phyloP scores from a whole-genome alignment of 2,797 vertebrate species.

The Nasua narica region DNA sequence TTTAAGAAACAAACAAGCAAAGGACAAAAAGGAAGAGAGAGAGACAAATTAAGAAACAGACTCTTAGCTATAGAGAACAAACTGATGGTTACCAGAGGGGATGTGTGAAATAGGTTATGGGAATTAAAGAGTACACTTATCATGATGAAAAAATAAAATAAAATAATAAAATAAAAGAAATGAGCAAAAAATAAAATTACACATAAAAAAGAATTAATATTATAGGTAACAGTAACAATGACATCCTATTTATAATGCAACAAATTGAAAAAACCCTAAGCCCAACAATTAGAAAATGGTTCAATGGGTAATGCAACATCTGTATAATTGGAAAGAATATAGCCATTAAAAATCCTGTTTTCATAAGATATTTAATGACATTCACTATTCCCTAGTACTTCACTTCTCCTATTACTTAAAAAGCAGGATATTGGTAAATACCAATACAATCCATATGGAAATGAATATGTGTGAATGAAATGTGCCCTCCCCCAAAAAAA shows the following conservation, averaged over 20 bases:
- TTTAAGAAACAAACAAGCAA: background rate
- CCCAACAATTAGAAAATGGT: background rate
- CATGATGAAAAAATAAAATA: background rate
- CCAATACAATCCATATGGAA: background rate
- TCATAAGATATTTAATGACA: background rate
- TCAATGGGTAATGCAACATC: background rate
- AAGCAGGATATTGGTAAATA: background rate
- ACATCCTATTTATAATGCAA: background rate
- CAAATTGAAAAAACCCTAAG: background rate
- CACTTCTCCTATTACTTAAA: background rate
- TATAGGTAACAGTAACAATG: background rate
- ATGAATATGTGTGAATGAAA: background rate
- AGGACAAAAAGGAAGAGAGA: background rate
- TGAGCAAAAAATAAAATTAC: background rate
- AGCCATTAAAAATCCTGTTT: background rate
- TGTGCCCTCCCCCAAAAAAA: background rate
- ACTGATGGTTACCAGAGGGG: background rate
- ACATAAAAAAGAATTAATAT: background rate
- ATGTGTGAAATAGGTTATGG: background rate
- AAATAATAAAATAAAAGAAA: background rate
- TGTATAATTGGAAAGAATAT: background rate
- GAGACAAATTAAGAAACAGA: background rate
- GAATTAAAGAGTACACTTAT: background rate
- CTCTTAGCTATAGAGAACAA: no score
- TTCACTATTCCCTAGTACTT: background rate